These are phyloP conservation scores for Lasioglossum baleicum DNA, from an alignment of 1,140 invertebrate genomes.

Conservation along the genomic window DNA sequence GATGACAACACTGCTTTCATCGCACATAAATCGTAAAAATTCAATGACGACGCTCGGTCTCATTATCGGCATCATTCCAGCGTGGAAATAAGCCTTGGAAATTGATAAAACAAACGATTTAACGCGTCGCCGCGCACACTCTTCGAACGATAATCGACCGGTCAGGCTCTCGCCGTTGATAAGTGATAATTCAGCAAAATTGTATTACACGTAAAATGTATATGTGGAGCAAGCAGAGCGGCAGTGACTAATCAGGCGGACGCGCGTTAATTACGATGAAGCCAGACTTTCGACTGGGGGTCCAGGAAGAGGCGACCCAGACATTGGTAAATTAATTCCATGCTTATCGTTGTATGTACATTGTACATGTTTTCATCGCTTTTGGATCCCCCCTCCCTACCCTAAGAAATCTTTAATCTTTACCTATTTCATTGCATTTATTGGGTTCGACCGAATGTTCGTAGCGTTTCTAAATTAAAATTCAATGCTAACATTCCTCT, in stretches of 20 bases:
- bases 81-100: slow-evolving; percentile 38
- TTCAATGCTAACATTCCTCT: too few species aligned
- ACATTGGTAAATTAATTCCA: slow-evolving; percentile 29
- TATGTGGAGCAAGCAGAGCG: slow-evolving; percentile 25
- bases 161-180: slow-evolving; percentile 27
- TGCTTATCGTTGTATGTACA: neutral
- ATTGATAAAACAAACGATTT: slow-evolving; percentile 55
- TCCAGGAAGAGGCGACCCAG: neutral
- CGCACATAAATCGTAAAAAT: neutral
- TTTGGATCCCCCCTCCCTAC: neutral
- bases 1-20: neutral
- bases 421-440: too few species aligned
- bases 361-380: too few species aligned
- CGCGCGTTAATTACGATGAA: slow-evolving; percentile 27
- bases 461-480: too few species aligned
- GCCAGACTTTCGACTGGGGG: slow-evolving; percentile 25
- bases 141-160: slow-evolving; percentile 39
- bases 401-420: too few species aligned
- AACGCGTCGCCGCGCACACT: slow-evolving; percentile 23
- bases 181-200: slow-evolving; percentile 44
- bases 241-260: slow-evolving; percentile 36
- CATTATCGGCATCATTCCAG: slow-evolving; percentile 21
- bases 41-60: neutral
- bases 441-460: too few species aligned
- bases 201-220: slow-evolving; percentile 37